These are phyloP conservation scores for Sandelia bainsii DNA, from an alignment of 2,797 vertebrate genomes.

Conservation along the genomic window DNA sequence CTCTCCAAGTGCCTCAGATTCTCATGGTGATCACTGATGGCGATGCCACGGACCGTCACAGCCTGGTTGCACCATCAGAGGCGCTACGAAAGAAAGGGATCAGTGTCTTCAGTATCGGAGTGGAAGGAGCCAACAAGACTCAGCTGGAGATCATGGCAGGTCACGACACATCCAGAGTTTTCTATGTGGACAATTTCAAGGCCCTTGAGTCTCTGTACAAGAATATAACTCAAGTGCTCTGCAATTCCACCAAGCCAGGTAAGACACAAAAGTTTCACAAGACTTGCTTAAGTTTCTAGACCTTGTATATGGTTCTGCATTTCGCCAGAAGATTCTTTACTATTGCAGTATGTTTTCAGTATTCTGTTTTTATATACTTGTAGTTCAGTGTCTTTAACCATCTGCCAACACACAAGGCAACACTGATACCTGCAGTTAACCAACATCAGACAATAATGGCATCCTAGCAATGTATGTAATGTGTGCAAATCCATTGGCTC, in stretches of 20 bases:
- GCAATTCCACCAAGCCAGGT: constrained; percentile 84
- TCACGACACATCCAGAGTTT: constrained; percentile 68
- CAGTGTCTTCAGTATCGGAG: constrained; percentile 83
- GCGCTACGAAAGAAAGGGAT: constrained; percentile 67
- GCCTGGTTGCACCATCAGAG: constrained; percentile 49
- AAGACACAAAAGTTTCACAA: constrained; percentile 12
- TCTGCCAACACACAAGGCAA: too few species aligned
- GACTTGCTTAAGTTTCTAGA: too few species aligned
- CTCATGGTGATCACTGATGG: constrained; percentile 88
- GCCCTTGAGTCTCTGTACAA: constrained; percentile 77
- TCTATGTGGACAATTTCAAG: constrained; percentile 78
- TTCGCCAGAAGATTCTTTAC: too few species aligned
- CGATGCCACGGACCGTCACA: constrained; percentile 66
- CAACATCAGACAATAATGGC: too few species aligned
- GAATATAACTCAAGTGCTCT: constrained; percentile 80
- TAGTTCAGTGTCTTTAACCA: too few species aligned
- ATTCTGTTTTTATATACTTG: too few species aligned
- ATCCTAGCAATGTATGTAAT: too few species aligned
- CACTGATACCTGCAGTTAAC: too few species aligned
- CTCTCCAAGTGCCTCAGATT: constrained; percentile 75
- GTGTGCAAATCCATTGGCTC: too few species aligned
- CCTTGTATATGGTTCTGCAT: too few species aligned
- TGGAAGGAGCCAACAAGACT: constrained; percentile 62
- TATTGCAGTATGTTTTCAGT: too few species aligned
- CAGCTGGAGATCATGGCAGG: constrained; percentile 82